Base-by-base conservation (phyloP, 1,140 invertebrate genomes). In the Mamestra configurata region DNA sequence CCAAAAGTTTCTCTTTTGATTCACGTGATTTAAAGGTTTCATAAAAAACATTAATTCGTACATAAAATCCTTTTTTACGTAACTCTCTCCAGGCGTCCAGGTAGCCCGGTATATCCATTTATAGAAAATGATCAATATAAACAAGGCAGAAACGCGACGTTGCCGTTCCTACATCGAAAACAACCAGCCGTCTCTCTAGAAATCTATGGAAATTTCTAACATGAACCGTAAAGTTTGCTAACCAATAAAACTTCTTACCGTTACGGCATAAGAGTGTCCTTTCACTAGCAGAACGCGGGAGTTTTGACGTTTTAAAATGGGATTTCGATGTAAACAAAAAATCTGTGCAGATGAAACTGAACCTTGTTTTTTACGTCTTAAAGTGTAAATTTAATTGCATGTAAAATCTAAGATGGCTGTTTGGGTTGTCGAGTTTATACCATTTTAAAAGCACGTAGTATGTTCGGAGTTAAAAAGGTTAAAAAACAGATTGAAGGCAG, bases 51-150 rank as follows among this genome's bases (percentile, higher is more conserved):
- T 64, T 64, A 40, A 40, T 66, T 40, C 18, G 10, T 22, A 13
- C 4, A 61, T 37, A 66, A 40, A n/a, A 40, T 37, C 35, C 35
- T n/a, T 4, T 66, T 66, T 66, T 40, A 66, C 35, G 61, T 40
- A 59, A 66, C 31, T 24, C 18, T 73, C 71, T 71, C 31, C 27
- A 70, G 66, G n/a, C 51, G 10, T 55, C 35, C 53, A 75, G 72
- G 72, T 75, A 59, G 35, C 53, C 15, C 20, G 71, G 31, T 13
- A 37, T 64, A 66, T 43, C 72, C 72, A 75, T 75, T 75, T 75
- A 75, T 75, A 75, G 72, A 59, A n/a, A 22, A 46, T 75, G 72
- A 75, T 75, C 72, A 75, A 75, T 75, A 75, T 75, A 73, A 75
- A 75, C 72, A 75, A 75, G 35, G 27, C n/a, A 13, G 35, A 37